Evolutionary conservation across 2,797 vertebrate species (phyloP), one percentile per base, ranked within the genome.

Genomic region (Anguilla megastoma): DNA sequence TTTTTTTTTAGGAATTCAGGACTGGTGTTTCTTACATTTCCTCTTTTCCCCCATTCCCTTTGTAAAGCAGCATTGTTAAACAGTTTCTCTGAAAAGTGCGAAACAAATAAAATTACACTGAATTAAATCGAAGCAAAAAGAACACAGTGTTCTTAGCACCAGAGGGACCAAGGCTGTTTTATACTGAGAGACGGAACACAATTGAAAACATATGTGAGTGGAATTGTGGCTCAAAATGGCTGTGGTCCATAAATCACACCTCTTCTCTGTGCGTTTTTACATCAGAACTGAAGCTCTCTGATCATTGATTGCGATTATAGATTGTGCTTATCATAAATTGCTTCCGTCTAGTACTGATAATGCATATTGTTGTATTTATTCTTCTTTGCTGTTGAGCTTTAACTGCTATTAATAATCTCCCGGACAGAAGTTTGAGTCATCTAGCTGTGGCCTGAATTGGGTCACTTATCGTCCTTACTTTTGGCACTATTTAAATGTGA

Each of bases 401-500:
- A 24, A 21, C 18, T 5, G 3, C 3, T 63, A 14, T 56, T 56
- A 16, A 60, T 4, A n/a, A 63, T 24, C 1, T 60, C 14, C 12
- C 18, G 14, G 21, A 63, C 60, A 8, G 18, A 63, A 24, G 60
- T 24, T n/a, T 16, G 16, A 60, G 54, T 56, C 16, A 56, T 16
- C 56, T 60, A 60, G 14, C 56, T 60, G 18, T 60, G 56, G 56
- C 10, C 56, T 60, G 54, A 16, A 56, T 56, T 0, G 89, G 88
- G 88, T 91, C 84, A 86, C 85, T 86, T 86, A 45, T 87, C 89
- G 89, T 88, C 86, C 89, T 91, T 90, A 89, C 90, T 90, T 90
- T 89, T 92, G 90, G 30, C 58, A 30, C 63, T 12, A 54, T 54
- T 54, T 10, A 54, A 54, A 54, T 54, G 9, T 10, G 52, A 54